Evolutionary conservation across 2,888 invertebrate species (phyloP).

Genomic region (Andrena trimmerana): DNA sequence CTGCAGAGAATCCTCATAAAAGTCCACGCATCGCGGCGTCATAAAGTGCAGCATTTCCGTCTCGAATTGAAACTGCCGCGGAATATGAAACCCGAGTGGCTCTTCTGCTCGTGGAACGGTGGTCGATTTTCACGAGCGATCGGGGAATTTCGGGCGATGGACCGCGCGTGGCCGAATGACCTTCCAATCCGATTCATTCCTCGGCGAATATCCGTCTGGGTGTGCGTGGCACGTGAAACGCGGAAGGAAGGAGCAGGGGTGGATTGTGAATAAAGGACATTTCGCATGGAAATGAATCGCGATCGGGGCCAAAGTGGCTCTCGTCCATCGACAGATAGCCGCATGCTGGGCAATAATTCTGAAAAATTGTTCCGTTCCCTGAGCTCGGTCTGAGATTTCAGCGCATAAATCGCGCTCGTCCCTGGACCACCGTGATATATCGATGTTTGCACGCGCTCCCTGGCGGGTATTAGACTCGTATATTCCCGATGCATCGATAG

Average conservation of each 20-base stretch:
- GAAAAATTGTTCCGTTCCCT: conserved; percentile 61
- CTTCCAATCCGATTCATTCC: conserved; percentile 60
- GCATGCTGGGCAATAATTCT: conserved; percentile 62
- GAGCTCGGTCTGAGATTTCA: conserved; percentile 54
- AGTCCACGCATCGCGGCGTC: background rate
- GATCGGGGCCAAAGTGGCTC: conserved; percentile 56
- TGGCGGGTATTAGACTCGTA: conserved; percentile 49
- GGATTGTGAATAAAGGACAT: conserved; percentile 33
- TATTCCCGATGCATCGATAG: conserved; percentile 44
- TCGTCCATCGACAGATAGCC: conserved; percentile 49
- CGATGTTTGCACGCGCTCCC: conserved; percentile 51
- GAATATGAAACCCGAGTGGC: conserved; percentile 30
- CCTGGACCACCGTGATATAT: conserved; percentile 42
- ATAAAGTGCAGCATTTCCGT: conserved; percentile 4
- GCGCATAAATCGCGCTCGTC: conserved; percentile 60
- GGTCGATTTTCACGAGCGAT: conserved; percentile 28
- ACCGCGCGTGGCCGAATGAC: conserved; percentile 16
- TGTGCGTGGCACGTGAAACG: conserved; percentile 12
- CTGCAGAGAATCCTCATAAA: conserved; percentile 7
- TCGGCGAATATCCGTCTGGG: conserved; percentile 31
- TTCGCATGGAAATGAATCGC: conserved; percentile 69
- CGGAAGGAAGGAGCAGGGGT: conserved; percentile 1
- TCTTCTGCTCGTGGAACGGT: conserved; percentile 22
- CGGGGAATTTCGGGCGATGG: conserved; percentile 41
- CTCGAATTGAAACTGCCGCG: conserved; percentile 26